Evolutionary conservation across 30 jellyfish, hydroid and myxozoan species (phyloP).

Genomic region (Morbakka virulenta): DNA sequence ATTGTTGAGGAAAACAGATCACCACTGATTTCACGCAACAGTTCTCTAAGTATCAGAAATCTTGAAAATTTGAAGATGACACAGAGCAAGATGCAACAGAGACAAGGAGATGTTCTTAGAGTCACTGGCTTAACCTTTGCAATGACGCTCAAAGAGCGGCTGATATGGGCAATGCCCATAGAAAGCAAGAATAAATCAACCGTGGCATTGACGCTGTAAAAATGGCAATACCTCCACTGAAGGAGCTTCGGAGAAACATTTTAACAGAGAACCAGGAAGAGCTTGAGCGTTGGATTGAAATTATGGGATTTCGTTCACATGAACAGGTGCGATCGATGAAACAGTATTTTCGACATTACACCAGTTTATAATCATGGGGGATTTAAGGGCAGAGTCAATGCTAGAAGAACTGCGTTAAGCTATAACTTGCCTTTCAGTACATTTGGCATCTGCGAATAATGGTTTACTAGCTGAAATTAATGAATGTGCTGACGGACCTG

Average conservation of each 20-base stretch:
- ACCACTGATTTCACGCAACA: background rate
- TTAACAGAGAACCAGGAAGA: background rate
- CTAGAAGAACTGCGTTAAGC: background rate
- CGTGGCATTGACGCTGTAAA: background rate
- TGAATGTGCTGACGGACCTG: no score
- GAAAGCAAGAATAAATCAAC: background rate
- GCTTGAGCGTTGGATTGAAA: background rate
- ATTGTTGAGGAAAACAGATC: constrained; percentile 25
- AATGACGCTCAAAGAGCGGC: background rate
- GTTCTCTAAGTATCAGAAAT: background rate
- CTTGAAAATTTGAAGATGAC: background rate
- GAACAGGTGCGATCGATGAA: background rate
- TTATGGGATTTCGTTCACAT: background rate
- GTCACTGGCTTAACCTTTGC: background rate
- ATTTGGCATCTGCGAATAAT: background rate
- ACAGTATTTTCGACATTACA: background rate
- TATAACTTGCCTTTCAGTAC: background rate
- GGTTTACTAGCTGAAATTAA: no score
- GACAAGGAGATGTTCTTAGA: constrained; percentile 2
- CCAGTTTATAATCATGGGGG: background rate
- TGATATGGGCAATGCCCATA: background rate
- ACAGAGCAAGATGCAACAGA: constrained; percentile 6
- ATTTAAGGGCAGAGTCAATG: background rate
- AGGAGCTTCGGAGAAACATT: background rate
- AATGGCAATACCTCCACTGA: background rate